A percentile compares a stretch with the other conserved stretches of the same genome.
Evolutionary conservation across 2,888 invertebrate species (phyloP).

Genomic region (Euplagia quadripunctaria): DNA sequence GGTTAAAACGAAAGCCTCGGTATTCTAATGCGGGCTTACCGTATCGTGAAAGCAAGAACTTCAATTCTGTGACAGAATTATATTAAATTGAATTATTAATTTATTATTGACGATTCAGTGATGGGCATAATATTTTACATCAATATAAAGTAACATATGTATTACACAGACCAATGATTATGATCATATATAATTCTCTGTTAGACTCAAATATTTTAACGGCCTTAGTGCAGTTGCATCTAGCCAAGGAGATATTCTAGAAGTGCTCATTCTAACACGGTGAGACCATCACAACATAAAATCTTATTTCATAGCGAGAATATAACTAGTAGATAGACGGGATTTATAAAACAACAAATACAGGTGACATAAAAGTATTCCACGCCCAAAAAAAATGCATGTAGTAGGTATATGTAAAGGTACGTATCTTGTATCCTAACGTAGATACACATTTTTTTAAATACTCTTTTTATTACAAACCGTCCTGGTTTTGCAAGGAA

Average conservation of each 20-base stretch:
- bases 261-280: conserved; percentile 50
- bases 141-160: no score
- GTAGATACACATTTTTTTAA: no score
- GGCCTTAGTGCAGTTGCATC: no score
- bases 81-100: conserved; percentile 46
- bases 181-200: no score
- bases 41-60: conserved; percentile 30
- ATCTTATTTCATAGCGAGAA: conserved; percentile 21
- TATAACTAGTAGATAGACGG: conserved; percentile 40
- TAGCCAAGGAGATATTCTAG: conserved; percentile 39
- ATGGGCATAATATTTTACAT: conserved; percentile 27
- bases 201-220: no score
- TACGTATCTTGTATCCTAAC: no score
- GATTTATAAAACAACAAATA: conserved; percentile 12
- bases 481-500: no score
- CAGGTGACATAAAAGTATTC: no score
- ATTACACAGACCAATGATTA: no score
- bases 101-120: neutral
- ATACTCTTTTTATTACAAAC: no score
- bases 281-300: conserved; percentile 22
- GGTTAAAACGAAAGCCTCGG: conserved; percentile 36
- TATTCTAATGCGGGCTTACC: conserved; percentile 20
- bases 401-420: no score
- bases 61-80: conserved; percentile 26
- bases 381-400: no score